Conservation (phyloP, 2,797 vertebrate genomes). For the Acanthurus tractus region DNA sequence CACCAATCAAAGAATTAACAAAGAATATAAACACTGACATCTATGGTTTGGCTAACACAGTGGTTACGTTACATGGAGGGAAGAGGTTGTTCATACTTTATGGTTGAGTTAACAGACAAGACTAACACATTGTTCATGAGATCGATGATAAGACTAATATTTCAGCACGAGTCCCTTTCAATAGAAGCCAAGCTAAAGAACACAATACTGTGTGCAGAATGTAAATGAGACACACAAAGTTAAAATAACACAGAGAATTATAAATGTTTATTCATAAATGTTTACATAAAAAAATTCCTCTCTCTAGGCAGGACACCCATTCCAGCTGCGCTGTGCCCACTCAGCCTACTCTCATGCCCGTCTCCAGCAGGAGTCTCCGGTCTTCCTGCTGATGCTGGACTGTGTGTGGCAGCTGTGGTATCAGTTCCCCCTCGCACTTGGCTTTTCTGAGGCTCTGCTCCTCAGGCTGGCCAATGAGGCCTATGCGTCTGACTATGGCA, state of each 20-base stretch:
- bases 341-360: constrained; percentile 87
- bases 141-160: neutral
- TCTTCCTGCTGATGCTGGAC: constrained; percentile 93
- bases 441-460: constrained; percentile 89
- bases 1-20: neutral
- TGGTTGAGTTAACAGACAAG: too few relatives aligned
- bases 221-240: neutral
- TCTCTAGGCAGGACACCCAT: constrained; percentile 89
- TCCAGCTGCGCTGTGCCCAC: constrained; percentile 88
- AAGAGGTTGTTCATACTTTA: neutral
- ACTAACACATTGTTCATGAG: too few relatives aligned
- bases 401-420: constrained; percentile 91
- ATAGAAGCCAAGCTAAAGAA: neutral
- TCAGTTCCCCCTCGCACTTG: constrained; percentile 91
- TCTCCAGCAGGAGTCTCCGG: constrained; percentile 88
- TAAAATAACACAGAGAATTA: neutral
- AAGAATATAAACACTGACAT: neutral
- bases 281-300: neutral
- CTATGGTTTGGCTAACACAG: neutral
- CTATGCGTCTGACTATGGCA: constrained; percentile 90
- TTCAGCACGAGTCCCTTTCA: neutral
- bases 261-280: neutral
- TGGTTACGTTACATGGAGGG: neutral
- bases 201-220: neutral
- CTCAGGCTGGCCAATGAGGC: constrained; percentile 87